Evolutionary conservation across 2,797 vertebrate genomes (phyloP).

Genomic region (Hippocampus kuda): DNA sequence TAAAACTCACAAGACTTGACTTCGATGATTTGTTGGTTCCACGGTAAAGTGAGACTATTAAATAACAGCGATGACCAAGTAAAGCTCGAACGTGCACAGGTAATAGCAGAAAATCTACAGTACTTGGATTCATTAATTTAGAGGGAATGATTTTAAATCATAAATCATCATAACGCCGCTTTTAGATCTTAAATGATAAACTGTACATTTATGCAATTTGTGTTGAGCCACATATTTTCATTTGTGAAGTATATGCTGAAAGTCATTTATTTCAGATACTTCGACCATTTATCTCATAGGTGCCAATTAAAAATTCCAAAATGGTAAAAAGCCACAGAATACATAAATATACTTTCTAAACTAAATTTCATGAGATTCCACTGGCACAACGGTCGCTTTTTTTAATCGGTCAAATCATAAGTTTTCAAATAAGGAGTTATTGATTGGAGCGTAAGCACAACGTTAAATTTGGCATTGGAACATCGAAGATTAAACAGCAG

Average conservation of each 20-base stretch:
- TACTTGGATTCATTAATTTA: no score
- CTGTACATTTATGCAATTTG: neutral
- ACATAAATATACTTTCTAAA: neutral
- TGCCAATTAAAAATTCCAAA: neutral
- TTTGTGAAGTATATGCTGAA: neutral
- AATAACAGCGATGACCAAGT: no score
- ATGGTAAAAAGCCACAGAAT: neutral
- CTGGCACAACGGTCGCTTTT: neutral
- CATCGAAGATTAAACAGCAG: conserved; percentile 1
- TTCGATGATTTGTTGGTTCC: neutral
- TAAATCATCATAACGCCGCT: neutral
- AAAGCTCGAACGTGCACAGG: neutral
- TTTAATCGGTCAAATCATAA: conserved; percentile 5
- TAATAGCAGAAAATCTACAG: neutral
- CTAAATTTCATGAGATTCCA: neutral
- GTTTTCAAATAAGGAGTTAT: conserved; percentile 5
- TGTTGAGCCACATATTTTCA: neutral
- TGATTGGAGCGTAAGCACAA: neutral
- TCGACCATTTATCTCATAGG: neutral
- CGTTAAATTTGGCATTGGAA: neutral
- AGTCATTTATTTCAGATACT: neutral
- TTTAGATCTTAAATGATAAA: neutral
- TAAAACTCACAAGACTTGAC: neutral
- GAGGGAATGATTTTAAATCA: neutral
- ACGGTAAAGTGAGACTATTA: neutral